Conservation (phyloP, 2,113 vertebrate species). For the Neomonachus schauinslandi region DNA sequence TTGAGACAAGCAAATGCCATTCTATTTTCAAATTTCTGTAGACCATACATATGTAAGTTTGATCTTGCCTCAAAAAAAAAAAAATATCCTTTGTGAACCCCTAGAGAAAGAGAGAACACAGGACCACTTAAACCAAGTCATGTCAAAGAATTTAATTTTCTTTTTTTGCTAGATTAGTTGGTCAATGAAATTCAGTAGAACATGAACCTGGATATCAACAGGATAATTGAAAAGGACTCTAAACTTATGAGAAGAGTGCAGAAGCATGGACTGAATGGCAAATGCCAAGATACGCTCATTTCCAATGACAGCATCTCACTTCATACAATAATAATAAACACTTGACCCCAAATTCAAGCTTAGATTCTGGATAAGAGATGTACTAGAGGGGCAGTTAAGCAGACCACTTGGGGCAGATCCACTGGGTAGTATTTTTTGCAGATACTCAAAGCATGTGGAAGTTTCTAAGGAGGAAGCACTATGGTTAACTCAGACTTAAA, state of each 20-base stretch:
- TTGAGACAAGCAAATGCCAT: neutral
- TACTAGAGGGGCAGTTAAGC: no score
- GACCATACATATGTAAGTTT: neutral
- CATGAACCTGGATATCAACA: neutral
- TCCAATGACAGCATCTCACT: neutral
- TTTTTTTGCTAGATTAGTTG: neutral
- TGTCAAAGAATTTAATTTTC: neutral
- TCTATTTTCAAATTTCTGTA: neutral
- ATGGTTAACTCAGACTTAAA: neutral
- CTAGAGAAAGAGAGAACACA: neutral
- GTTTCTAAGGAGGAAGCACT: neutral
- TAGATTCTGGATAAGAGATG: neutral
- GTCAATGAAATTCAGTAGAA: neutral
- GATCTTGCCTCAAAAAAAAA: neutral
- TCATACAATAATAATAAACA: neutral
- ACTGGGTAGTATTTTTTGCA: neutral
- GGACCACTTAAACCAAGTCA: neutral
- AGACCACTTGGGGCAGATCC: neutral
- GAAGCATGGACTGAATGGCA: neutral
- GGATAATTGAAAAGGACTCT: neutral
- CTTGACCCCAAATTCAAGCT: neutral
- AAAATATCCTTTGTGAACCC: neutral
- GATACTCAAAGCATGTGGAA: neutral
- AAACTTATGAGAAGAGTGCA: neutral
- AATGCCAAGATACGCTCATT: neutral